Percentiles rank a stretch among this genome's conserved stretches.
These are phyloP conservation scores for Drosophila pseudotalamancana DNA, from an alignment of 2,888 invertebrate genomes.

Conservation along the genomic window DNA sequence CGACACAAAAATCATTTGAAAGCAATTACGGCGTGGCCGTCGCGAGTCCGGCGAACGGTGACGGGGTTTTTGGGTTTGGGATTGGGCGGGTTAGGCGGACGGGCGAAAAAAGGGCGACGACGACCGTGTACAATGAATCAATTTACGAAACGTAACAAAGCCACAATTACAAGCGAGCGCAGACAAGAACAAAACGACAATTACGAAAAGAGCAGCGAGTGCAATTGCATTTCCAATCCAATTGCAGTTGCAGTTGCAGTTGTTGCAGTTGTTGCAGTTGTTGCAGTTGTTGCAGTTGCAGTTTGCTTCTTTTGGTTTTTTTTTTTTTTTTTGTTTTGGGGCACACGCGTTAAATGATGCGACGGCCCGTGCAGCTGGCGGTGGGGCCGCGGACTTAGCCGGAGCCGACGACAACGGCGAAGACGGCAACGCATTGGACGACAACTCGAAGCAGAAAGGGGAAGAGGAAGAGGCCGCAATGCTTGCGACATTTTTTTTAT, in stretches of 20 bases:
- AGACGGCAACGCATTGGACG: conserved; percentile 6
- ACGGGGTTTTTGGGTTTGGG: not conserved
- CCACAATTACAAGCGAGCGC: conserved; percentile 69
- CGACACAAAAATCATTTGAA: conserved; percentile 76
- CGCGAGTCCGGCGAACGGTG: conserved; percentile 10
- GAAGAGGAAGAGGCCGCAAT: conserved; percentile 29
- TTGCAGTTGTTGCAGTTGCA: conserved; percentile 23
- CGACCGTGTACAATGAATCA: conserved; percentile 75
- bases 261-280: too few species aligned
- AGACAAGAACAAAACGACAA: conserved; percentile 75
- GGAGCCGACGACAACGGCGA: conserved; percentile 11
- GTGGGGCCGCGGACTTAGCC: conserved; percentile 16
- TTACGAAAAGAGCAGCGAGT: conserved; percentile 77
- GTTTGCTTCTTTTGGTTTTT: not conserved
- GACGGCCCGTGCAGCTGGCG: conserved; percentile 22
- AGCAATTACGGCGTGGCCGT: conserved; percentile 67
- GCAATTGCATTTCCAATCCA: conserved; percentile 71
- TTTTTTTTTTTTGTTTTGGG: conserved; percentile 20
- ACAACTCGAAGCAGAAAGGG: too few species aligned
- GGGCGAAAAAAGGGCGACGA: conserved; percentile 19
- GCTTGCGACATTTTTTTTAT: conserved; percentile 37
- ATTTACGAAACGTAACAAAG: conserved; percentile 79
- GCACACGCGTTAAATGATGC: conserved; percentile 67
- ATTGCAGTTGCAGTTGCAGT: conserved; percentile 29
- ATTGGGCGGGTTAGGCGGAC: not conserved